A percentile compares a stretch with the other conserved stretches of the same genome.
Conservation (phyloP, 2,888 invertebrate species). For the Morpho helenor region DNA sequence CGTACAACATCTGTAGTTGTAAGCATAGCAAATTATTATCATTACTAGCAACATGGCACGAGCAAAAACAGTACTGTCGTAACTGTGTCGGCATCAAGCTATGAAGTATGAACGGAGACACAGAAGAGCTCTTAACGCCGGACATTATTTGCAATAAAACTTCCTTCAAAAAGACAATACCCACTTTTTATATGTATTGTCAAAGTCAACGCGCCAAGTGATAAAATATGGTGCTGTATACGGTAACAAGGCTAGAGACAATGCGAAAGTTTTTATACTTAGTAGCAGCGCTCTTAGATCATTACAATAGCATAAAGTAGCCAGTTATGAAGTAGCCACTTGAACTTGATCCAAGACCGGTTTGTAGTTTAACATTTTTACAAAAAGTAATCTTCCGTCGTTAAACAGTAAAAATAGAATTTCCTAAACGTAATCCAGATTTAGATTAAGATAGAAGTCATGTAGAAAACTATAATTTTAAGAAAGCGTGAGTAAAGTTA, state of each 20-base stretch:
- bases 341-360: constrained; percentile 59
- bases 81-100: constrained; percentile 12
- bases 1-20: constrained; percentile 5
- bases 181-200: constrained; percentile 16
- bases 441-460: constrained; percentile 29
- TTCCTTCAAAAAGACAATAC: constrained; percentile 7
- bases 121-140: constrained; percentile 6
- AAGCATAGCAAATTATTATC: constrained; percentile 5
- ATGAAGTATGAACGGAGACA: constrained; percentile 6
- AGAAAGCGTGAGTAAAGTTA: constrained; percentile 12
- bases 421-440: constrained; percentile 27
- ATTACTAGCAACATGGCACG: constrained; percentile 6
- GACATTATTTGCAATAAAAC: constrained; percentile 6
- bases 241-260: constrained; percentile 64
- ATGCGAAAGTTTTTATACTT: constrained; percentile 65
- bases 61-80: constrained; percentile 7
- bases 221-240: constrained; percentile 55
- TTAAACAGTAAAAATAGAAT: constrained; percentile 30
- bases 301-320: constrained; percentile 75
- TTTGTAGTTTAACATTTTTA: constrained; percentile 63
- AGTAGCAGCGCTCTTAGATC: constrained; percentile 65
- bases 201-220: constrained; percentile 44
- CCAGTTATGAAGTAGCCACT: constrained; percentile 67
- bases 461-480: constrained; percentile 14
- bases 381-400: constrained; percentile 47